A percentile compares a stretch with the other conserved stretches of the same genome.
Conservation (phyloP, 2,888 invertebrate genomes). For the Lacanobia oleracea region DNA sequence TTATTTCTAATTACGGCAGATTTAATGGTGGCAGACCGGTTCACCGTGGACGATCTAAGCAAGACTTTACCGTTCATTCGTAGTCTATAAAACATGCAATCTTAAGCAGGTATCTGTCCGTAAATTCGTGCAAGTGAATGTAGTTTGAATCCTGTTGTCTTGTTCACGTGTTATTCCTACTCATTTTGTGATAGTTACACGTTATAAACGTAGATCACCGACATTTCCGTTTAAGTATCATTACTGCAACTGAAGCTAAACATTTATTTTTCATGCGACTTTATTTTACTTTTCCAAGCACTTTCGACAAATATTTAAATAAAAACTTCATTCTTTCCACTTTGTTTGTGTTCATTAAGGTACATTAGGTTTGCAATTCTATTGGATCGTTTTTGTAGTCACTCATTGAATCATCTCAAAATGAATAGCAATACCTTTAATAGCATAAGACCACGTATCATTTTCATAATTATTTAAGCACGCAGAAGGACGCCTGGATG, state of each 20-base stretch:
- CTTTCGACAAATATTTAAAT: constrained; percentile 8
- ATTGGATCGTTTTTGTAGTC: constrained; percentile 21
- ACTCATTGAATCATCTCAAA: constrained; percentile 39
- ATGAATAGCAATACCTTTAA: constrained; percentile 20
- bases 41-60: constrained; percentile 88
- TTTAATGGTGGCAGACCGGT: constrained; percentile 87
- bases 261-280: constrained; percentile 15
- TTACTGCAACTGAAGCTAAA: constrained; percentile 28
- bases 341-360: constrained; percentile 28
- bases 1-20: constrained; percentile 83
- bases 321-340: constrained; percentile 13
- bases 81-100: constrained; percentile 84
- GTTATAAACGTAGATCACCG: constrained; percentile 48
- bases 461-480: constrained; percentile 48
- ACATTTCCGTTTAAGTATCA: constrained; percentile 40
- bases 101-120: constrained; percentile 78
- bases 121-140: constrained; percentile 59
- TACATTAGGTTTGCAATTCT: constrained; percentile 29
- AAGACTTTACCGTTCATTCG: constrained; percentile 88
- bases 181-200: constrained; percentile 56
- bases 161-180: constrained; percentile 54
- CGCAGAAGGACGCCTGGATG: constrained; percentile 42
- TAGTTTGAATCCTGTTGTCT: constrained; percentile 62
- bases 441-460: constrained; percentile 36
- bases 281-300: constrained; percentile 23